Evolutionary conservation across 2,888 invertebrate species (phyloP), one percentile per base, ranked within the genome.

Genomic region (Oligia fasciuncula): DNA sequence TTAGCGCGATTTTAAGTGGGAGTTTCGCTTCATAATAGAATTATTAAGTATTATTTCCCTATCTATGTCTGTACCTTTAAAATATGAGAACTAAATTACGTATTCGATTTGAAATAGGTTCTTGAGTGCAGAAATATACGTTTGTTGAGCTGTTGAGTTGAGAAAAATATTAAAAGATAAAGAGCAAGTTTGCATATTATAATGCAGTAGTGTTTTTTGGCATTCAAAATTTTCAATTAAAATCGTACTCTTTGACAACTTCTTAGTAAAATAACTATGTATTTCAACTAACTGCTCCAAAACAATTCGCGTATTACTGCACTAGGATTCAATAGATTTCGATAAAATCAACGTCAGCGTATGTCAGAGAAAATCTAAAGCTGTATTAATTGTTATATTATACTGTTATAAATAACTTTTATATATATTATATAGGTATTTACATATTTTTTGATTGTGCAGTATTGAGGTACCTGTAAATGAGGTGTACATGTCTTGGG

Each of bases 301-400:
- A 77, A 68, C 63, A 17, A 35, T 63, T 63, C 60, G 29, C 63
- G 8, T 76, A 65, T 73, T 51, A 49, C 9, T 43, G n/a, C 69
- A 60, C n/a, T 40, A 70, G n/a, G 29, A 35, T 54, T 85, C 29
- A 51, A 57, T 51, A 54, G 29, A 57, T 3, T 40, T 81, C 79
- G 77, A 84, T 77, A 74, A 68, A 78, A 76, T 84, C 80, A 77
- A 79, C 80, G 76, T 87, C 82, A 80, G 62, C 13, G 43, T 68
- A 65, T 80, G 76, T 83, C 80, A 78, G 66, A 66, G 78, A 72
- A 87, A 81, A 83, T 81, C 54, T 67, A 65, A 65, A 66, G 62
- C 29, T 54, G 11, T 40, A 4, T 65, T 40, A 19, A 65, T 19
- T 65, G 4, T 23, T 40, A 11, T 63, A 29, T 51, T 63, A 29